Evolutionary conservation across 2,113 vertebrate genomes (phyloP).

Genomic region (Pantherophis guttatus): DNA sequence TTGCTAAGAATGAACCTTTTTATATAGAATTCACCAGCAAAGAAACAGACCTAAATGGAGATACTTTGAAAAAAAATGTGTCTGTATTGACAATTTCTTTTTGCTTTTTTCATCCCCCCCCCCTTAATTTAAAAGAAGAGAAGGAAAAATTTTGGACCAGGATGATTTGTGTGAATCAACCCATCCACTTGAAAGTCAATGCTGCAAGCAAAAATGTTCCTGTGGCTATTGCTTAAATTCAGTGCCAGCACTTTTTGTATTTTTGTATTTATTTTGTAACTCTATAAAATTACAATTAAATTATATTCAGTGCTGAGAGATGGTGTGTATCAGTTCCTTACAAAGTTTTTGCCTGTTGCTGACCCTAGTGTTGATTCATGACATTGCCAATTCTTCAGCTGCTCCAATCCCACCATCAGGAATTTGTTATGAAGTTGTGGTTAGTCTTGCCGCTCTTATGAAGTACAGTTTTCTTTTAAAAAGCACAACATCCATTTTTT

Average conservation of each 20-base stretch:
- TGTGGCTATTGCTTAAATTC: neutral
- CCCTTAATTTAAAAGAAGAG: too few species aligned
- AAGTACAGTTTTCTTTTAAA: constrained; percentile 64
- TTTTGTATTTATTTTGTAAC: neutral
- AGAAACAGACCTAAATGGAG: neutral
- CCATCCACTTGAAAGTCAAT: neutral
- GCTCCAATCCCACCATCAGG: constrained; percentile 52
- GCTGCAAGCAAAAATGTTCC: neutral
- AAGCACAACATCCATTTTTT: constrained; percentile 61
- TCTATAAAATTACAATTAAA: neutral
- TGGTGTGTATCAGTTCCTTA: neutral
- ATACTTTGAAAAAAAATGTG: neutral
- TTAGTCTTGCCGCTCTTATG: constrained; percentile 57
- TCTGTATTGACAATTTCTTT: neutral
- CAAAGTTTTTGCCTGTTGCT: constrained; percentile 50
- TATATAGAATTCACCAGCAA: neutral
- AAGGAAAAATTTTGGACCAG: neutral
- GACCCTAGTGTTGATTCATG: constrained; percentile 63
- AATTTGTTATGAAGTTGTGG: constrained; percentile 64
- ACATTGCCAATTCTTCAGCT: neutral
- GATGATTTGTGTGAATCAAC: neutral
- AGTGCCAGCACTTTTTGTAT: neutral
- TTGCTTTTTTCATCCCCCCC: neutral
- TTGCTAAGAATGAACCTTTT: neutral
- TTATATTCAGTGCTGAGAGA: neutral